These are phyloP conservation scores for Acrobasis consociella DNA, from an alignment of 2,888 invertebrate species.

Conservation along the genomic window DNA sequence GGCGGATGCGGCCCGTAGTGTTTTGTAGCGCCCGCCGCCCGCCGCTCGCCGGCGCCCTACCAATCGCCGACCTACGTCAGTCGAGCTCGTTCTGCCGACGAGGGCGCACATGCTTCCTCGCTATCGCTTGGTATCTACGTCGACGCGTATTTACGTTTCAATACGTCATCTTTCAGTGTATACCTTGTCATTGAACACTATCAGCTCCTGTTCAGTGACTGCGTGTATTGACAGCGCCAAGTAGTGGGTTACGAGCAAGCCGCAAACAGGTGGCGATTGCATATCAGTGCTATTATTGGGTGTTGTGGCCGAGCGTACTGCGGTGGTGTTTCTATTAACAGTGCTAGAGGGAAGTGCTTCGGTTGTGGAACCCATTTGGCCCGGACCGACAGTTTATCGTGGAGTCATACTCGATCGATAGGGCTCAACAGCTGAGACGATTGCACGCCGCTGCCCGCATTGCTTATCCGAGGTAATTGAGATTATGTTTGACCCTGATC, in stretches of 20 bases:
- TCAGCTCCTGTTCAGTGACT: conserved; percentile 18
- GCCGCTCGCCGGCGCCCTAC: conserved; percentile 48
- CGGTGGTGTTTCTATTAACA: conserved; percentile 56
- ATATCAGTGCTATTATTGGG: conserved; percentile 64
- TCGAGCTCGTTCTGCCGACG: conserved; percentile 55
- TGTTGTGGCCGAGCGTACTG: conserved; percentile 53
- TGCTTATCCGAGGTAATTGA: conserved; percentile 60
- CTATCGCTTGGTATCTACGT: conserved; percentile 33
- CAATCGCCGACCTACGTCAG: conserved; percentile 64
- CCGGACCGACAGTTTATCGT: conserved; percentile 40
- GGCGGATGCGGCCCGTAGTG: conserved; percentile 68
- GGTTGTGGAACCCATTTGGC: conserved; percentile 45
- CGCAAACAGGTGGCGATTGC: conserved; percentile 66
- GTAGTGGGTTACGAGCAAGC: conserved; percentile 36
- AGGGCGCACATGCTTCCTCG: conserved; percentile 43
- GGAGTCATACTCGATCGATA: conserved; percentile 64
- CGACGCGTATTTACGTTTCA: conserved; percentile 44
- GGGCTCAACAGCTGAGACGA: conserved; percentile 63
- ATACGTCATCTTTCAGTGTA: conserved; percentile 36
- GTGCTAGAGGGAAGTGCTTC: conserved; percentile 55
- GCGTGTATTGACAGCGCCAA: conserved; percentile 35
- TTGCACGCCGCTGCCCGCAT: conserved; percentile 56
- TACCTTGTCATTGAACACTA: conserved; percentile 25
- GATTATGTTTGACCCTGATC: conserved; percentile 38
- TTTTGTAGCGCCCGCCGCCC: conserved; percentile 54